These are phyloP conservation scores for Hemitrygon akajei DNA, from an alignment of 2,797 vertebrate genomes.

Conservation along the genomic window DNA sequence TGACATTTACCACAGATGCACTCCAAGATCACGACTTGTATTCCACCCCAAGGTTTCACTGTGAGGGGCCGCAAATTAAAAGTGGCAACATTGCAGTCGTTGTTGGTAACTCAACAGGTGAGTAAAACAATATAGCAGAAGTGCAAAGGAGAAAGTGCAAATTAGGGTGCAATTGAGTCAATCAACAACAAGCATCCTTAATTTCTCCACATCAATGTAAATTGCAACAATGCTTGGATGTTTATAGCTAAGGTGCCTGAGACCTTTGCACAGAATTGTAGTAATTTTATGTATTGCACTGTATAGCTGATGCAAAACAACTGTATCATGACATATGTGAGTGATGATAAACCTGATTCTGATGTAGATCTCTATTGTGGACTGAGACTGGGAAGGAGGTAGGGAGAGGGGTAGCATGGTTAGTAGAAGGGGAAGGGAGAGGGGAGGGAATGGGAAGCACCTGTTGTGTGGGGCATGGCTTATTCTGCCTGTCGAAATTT, in stretches of 20 bases:
- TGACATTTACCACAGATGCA: background rate
- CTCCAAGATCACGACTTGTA: background rate
- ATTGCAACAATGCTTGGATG: background rate
- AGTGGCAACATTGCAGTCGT: background rate
- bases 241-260: background rate
- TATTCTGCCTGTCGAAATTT: too few species aligned
- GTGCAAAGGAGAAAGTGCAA: background rate
- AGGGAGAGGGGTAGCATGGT: too few species aligned
- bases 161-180: background rate
- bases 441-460: too few species aligned
- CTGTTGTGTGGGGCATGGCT: too few species aligned
- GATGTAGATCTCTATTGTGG: too few species aligned
- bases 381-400: too few species aligned
- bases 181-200: background rate
- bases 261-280: too few species aligned
- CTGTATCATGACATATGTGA: too few species aligned
- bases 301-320: too few species aligned
- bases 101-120: background rate
- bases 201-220: background rate
- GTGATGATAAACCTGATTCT: too few species aligned
- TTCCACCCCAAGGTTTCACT: background rate
- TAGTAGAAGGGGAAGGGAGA: too few species aligned
- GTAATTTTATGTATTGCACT: too few species aligned
- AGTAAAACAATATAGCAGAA: background rate
- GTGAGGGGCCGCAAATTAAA: background rate